Evolutionary conservation across 2,113 vertebrate species (phyloP).

Genomic region (Alosa alosa): DNA sequence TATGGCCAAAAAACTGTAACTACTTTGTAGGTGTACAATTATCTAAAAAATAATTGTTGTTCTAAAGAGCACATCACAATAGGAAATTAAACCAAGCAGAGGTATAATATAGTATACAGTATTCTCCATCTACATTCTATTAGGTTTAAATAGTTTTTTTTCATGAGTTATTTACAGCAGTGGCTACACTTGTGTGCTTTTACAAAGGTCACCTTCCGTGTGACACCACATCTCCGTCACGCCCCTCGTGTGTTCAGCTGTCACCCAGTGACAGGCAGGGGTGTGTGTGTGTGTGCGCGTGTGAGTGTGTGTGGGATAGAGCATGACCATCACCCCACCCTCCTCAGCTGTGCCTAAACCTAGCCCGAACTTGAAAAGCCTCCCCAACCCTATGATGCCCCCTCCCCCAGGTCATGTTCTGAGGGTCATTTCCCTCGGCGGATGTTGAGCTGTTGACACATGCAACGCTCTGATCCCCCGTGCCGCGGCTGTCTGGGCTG

Average conservation of each 20-base stretch:
- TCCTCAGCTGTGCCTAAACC: conserved; percentile 50
- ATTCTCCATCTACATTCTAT: no score
- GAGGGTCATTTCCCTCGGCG: not conserved
- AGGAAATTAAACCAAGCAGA: no score
- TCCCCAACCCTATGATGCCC: conserved; percentile 16
- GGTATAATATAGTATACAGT: not conserved
- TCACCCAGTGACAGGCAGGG: conserved; percentile 26
- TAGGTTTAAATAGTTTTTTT: not conserved
- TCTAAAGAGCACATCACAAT: no score
- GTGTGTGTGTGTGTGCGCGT: not conserved
- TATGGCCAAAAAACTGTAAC: no score
- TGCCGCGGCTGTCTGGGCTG: not conserved
- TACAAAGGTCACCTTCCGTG: not conserved
- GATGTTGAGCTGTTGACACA: not conserved
- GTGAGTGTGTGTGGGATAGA: not conserved
- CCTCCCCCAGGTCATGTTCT: conserved; percentile 13
- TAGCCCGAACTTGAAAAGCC: conserved; percentile 53
- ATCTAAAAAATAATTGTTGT: no score
- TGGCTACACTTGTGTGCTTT: not conserved
- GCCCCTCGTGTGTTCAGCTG: conserved; percentile 56
- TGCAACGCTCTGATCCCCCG: not conserved
- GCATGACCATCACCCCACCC: conserved; percentile 20
- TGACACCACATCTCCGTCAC: not conserved
- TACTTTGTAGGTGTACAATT: no score
- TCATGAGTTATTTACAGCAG: not conserved